Evolutionary conservation across 2,888 invertebrate genomes (phyloP), one percentile per base, ranked within the genome.

Genomic region (Euzophera pinguis): DNA sequence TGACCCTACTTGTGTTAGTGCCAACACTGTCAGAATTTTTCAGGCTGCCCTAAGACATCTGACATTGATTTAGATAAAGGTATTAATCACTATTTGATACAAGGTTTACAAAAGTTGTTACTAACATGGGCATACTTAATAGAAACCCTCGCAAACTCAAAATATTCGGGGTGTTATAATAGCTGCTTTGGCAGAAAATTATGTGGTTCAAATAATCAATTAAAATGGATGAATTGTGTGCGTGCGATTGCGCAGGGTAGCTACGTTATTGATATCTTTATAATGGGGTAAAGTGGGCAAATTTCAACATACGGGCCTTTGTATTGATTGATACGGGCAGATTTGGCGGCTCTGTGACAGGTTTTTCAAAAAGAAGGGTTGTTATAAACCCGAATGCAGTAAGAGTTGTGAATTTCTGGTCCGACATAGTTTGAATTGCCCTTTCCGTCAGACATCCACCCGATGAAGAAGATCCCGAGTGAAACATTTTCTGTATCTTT

Each of bases 231-330:
- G 70, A 62, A 80, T 80, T 79, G 81, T 65, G 64, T 76, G 78
- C 76, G 72, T 60, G 61, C 63, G 55, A 71, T 75, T 71, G 71
- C 68, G 70, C 75, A 66, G 84, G 84, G 81, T 56, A 56, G 68
- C 67, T 73, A 7, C 61, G 84, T 84, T 88, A 88, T 85, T 88
- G 87, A 90, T 89, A 88, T 87, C 84, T 83, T 73, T 78, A 82
- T 83, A 84, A 84, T 86, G 71, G 82, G 79, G 83, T 85, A 80
- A 85, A 85, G 74, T 85, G 81, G 78, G 72, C 73, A 67, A 81
- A 85, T 85, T 78, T 79, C 68, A 75, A 60, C 75, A 87, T 88
- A 89, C 86, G 87, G 88, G 87, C 68, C 64, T 53, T 62, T 60
- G 68, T 67, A 82, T 80, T 78, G 78, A 88, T 89, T 78, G 78